Evolutionary conservation across 2,797 vertebrate genomes (phyloP).

Genomic region (Sebastiscus tertius): DNA sequence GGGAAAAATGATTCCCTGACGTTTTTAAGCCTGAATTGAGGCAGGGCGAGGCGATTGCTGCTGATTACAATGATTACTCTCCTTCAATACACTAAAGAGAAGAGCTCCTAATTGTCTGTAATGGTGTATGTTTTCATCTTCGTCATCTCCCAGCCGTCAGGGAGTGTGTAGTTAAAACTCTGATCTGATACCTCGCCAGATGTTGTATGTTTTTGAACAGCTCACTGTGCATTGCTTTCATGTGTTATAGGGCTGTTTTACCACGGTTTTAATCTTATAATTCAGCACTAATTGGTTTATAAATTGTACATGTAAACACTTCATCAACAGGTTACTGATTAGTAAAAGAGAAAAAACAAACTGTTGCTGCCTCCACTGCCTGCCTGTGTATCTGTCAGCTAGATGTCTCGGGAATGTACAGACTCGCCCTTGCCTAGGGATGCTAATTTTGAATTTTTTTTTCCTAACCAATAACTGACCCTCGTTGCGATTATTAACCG

Average conservation of each 20-base stretch:
- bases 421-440: not conserved
- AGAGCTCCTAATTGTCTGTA: constrained; percentile 37
- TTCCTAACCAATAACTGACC: not conserved
- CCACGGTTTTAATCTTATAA: not conserved
- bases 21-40: constrained; percentile 17
- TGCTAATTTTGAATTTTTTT: not conserved
- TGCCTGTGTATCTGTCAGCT: not conserved
- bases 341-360: not conserved
- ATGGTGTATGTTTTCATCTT: constrained; percentile 9
- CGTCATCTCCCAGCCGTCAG: constrained; percentile 5
- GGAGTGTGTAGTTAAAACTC: not conserved
- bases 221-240: not conserved
- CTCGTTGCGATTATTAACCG: not conserved
- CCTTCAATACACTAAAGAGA: constrained; percentile 3
- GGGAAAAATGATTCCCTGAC: not conserved
- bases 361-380: not conserved
- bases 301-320: not conserved
- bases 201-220: constrained; percentile 7
- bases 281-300: not conserved
- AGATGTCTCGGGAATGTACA: not conserved
- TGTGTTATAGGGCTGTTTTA: not conserved
- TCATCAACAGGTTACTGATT: not conserved
- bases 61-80: constrained; percentile 46
- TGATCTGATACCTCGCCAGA: constrained; percentile 23
- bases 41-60: not conserved